These are phyloP conservation scores for Scaptomyza parva DNA, from an alignment of 2,888 invertebrate genomes.

Conservation along the genomic window DNA sequence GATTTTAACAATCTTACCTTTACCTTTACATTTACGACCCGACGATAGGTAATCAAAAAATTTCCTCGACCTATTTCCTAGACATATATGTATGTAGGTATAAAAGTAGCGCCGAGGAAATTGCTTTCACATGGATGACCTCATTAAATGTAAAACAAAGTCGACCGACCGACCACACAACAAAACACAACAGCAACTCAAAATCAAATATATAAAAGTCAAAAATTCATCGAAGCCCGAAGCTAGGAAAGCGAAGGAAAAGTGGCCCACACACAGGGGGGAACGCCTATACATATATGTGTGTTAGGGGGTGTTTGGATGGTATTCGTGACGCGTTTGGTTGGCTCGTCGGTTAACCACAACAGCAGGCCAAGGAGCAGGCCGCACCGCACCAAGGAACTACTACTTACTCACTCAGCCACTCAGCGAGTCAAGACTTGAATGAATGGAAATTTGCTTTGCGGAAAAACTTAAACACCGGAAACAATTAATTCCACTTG, in stretches of 20 bases:
- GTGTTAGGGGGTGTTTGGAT: slow-evolving; percentile 8
- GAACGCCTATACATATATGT: not conserved
- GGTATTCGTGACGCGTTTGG: slow-evolving; percentile 48
- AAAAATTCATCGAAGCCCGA: slow-evolving; percentile 75
- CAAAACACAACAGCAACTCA: slow-evolving; percentile 76
- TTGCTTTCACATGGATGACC: slow-evolving; percentile 72
- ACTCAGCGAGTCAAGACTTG: slow-evolving; percentile 39
- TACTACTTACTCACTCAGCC: slow-evolving; percentile 31
- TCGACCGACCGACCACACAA: no score
- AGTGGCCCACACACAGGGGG: slow-evolving; percentile 10
- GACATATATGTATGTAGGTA: slow-evolving; percentile 5
- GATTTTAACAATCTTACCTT: slow-evolving; percentile 8
- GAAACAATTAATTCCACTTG: slow-evolving; percentile 84
- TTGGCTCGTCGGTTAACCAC: slow-evolving; percentile 57
- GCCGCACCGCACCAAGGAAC: slow-evolving; percentile 48
- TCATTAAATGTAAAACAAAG: slow-evolving; percentile 72
- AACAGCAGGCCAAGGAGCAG: slow-evolving; percentile 43
- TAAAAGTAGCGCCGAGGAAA: slow-evolving; percentile 56
- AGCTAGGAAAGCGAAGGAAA: no score
- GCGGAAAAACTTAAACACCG: slow-evolving; percentile 84
- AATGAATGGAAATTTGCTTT: slow-evolving; percentile 77
- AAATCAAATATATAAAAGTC: slow-evolving; percentile 78
- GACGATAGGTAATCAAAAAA: slow-evolving; percentile 47
- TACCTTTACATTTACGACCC: slow-evolving; percentile 15
- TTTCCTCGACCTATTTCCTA: slow-evolving; percentile 6